Evolutionary conservation across 2,888 invertebrate species (phyloP).

Genomic region (Leuctra nigra): DNA sequence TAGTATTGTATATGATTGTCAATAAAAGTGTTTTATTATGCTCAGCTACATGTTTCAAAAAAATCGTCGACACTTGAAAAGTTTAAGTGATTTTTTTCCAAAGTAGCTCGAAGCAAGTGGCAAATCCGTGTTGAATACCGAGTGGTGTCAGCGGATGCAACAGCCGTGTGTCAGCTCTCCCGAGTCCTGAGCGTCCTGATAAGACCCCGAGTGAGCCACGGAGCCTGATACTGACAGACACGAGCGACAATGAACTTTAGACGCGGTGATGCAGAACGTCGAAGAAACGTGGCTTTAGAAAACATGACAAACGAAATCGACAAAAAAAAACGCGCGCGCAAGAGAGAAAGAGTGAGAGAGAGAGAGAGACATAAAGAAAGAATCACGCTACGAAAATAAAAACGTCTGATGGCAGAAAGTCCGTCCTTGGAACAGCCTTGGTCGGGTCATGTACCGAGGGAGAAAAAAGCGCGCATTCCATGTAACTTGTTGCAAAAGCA

Average conservation of each 20-base stretch:
- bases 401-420: conserved; percentile 28
- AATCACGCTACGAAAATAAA: conserved; percentile 15
- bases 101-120: background rate
- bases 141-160: background rate
- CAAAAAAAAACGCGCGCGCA: background rate
- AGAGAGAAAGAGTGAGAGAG: background rate
- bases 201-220: no score
- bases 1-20: no score
- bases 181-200: background rate
- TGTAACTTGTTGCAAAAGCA: conserved; percentile 9
- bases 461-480: conserved; percentile 9
- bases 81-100: no score
- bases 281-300: conserved; percentile 19
- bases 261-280: conserved; percentile 17
- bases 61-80: no score
- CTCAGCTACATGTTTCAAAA: no score
- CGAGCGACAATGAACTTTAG: conserved; percentile 18
- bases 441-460: conserved; percentile 33
- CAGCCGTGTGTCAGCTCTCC: background rate
- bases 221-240: no score
- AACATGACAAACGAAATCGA: conserved; percentile 17
- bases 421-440: conserved; percentile 47
- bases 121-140: background rate
- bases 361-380: conserved; percentile 31
- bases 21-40: no score